phyloP scores from a whole-genome alignment of 2,113 vertebrate genomes.

The Maccullochella peelii region DNA sequence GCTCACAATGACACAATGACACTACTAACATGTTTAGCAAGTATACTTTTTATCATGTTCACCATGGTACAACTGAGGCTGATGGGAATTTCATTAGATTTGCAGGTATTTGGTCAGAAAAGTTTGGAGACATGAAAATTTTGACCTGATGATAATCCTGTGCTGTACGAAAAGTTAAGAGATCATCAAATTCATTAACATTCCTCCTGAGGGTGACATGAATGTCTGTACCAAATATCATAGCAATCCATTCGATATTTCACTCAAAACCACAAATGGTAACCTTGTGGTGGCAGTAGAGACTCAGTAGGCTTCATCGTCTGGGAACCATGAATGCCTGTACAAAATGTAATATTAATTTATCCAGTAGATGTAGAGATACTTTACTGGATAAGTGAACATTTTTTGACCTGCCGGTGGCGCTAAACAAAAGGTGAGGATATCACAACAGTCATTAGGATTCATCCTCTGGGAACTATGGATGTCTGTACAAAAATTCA shows the following conservation, averaged over 20 bases:
- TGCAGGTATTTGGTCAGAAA: not conserved
- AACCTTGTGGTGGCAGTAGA: not conserved
- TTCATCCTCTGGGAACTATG: not conserved
- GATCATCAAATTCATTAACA: not conserved
- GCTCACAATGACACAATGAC: not conserved
- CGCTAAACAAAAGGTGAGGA: not conserved
- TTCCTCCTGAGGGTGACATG: not conserved
- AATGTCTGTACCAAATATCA: not conserved
- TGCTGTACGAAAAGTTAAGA: not conserved
- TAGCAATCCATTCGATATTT: not conserved
- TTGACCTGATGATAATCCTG: not conserved
- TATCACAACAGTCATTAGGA: not conserved
- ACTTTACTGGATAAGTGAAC: not conserved
- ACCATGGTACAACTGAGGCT: not conserved
- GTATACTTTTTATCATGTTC: not conserved
- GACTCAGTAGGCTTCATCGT: not conserved
- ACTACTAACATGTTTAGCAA: not conserved
- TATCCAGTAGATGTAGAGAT: not conserved
- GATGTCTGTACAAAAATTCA: not conserved
- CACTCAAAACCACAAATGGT: not conserved
- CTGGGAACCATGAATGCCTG: not conserved
- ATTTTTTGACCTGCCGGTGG: not conserved
- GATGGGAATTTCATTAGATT: not conserved
- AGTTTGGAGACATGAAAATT: not conserved
- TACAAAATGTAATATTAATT: not conserved